phyloP scores from a whole-genome alignment of 2,888 invertebrate genomes.

The Omphaloscelis lunosa region DNA sequence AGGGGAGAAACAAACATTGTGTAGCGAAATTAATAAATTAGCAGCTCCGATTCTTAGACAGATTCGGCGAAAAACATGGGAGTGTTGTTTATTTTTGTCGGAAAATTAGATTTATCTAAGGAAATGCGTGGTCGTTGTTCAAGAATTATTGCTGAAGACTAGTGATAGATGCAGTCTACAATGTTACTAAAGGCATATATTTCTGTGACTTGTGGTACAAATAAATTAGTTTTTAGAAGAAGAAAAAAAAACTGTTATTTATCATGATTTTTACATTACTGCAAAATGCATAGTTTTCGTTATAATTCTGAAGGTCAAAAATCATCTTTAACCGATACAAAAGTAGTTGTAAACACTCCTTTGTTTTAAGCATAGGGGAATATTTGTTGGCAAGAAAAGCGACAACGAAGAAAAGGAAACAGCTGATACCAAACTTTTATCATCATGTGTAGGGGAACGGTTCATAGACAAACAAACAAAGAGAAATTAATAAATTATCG shows the following conservation, averaged over 20 bases:
- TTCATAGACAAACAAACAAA: constrained; percentile 85
- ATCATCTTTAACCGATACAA: neutral
- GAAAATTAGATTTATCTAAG: constrained; percentile 58
- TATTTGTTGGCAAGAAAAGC: neutral
- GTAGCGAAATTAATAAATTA: constrained; percentile 62
- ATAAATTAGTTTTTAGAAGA: constrained; percentile 20
- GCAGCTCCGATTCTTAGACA: constrained; percentile 40
- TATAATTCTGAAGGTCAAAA: neutral
- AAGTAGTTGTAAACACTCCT: neutral
- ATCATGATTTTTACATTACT: neutral
- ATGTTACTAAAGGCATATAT: constrained; percentile 31
- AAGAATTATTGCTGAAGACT: constrained; percentile 37
- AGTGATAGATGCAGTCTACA: constrained; percentile 46
- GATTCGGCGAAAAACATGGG: constrained; percentile 30
- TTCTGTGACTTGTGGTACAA: constrained; percentile 23
- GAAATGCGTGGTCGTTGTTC: constrained; percentile 55
- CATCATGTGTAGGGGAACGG: constrained; percentile 71
- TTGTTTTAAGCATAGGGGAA: constrained; percentile 1
- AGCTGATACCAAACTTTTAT: constrained; percentile 62
- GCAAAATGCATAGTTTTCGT: neutral
- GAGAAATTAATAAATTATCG: constrained; percentile 89
- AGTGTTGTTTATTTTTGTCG: constrained; percentile 56
- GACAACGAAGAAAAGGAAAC: constrained; percentile 13
- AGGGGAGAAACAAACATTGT: constrained; percentile 61
- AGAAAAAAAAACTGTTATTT: neutral